These are phyloP conservation scores for Cebidichthys violaceus DNA, from an alignment of 2,113 vertebrate genomes.

Conservation along the genomic window DNA sequence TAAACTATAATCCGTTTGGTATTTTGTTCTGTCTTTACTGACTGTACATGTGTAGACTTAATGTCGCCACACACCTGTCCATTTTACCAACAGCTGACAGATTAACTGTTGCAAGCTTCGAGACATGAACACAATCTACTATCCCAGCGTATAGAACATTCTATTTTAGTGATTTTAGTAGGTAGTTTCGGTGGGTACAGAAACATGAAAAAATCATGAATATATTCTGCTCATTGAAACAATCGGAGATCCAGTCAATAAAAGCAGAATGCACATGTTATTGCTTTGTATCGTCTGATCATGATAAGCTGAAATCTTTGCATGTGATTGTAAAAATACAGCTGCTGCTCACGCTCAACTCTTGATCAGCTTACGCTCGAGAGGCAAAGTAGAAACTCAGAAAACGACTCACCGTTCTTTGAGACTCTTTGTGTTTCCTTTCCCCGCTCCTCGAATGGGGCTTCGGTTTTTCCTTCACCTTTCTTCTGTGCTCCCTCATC, in stretches of 20 bases:
- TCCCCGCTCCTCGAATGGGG: constrained; percentile 1
- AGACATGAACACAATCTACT: neutral
- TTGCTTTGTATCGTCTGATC: constrained; percentile 14
- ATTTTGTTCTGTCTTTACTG: neutral
- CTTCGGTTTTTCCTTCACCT: constrained; percentile 36
- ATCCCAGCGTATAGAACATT: neutral
- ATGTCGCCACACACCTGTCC: neutral
- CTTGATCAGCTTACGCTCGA: constrained; percentile 3
- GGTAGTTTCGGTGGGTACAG: neutral
- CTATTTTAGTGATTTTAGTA: neutral
- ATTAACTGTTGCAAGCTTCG: neutral
- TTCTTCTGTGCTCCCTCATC: constrained; percentile 33
- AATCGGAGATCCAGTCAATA: neutral
- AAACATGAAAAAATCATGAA: neutral
- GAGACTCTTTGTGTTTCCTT: neutral
- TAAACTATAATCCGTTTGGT: constrained; percentile 6
- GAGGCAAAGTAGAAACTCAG: neutral
- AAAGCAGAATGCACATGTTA: neutral
- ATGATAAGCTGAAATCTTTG: constrained; percentile 20
- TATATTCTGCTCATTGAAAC: neutral
- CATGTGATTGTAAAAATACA: constrained; percentile 31
- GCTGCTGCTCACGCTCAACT: constrained; percentile 8
- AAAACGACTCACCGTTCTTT: constrained; percentile 35
- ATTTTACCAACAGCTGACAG: neutral
- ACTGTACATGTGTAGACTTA: neutral